These are phyloP conservation scores for Oligia strigilis DNA, from an alignment of 2,888 invertebrate genomes.

Conservation along the genomic window DNA sequence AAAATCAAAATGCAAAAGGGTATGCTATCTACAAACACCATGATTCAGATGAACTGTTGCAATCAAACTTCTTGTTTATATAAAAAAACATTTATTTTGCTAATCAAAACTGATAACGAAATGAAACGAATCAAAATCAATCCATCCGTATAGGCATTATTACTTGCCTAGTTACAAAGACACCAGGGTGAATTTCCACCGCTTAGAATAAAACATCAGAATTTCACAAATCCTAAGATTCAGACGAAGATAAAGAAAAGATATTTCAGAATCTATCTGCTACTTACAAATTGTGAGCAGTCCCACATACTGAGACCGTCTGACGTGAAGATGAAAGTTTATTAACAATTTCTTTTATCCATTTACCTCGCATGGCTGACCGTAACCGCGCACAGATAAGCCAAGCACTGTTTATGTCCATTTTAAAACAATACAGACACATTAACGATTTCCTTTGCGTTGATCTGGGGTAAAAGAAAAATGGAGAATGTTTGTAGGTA, in stretches of 20 bases:
- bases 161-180: background rate
- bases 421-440: constrained; percentile 58
- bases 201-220: background rate
- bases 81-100: too few relatives aligned
- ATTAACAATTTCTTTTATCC: constrained; percentile 63
- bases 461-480: constrained; percentile 42
- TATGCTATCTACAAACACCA: background rate
- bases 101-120: background rate
- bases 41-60: background rate
- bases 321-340: constrained; percentile 58
- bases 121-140: background rate
- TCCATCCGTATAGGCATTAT: background rate
- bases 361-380: constrained; percentile 58
- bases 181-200: background rate
- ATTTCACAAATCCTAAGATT: background rate
- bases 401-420: constrained; percentile 43
- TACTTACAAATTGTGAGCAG: constrained; percentile 22
- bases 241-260: background rate
- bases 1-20: background rate
- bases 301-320: constrained; percentile 23
- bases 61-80: too few relatives aligned
- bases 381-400: constrained; percentile 48
- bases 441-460: constrained; percentile 51
- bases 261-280: constrained; percentile 18
- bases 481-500: constrained; percentile 16